These are phyloP conservation scores for Ceratitis capitata DNA, from an alignment of 1,140 invertebrate genomes.

Conservation along the genomic window DNA sequence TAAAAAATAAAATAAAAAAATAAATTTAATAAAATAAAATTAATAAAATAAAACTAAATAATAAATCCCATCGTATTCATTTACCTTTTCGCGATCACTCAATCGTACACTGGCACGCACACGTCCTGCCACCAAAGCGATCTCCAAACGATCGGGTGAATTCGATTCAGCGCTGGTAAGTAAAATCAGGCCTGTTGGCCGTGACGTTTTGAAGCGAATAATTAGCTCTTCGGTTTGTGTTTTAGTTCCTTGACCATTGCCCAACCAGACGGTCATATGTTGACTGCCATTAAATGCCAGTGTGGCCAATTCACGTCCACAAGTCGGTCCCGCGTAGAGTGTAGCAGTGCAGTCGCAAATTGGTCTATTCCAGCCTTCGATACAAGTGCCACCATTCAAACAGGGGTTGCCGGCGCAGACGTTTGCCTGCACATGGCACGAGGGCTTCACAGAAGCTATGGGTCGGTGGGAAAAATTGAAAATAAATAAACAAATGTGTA, in stretches of 20 bases:
- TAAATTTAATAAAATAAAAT: no score
- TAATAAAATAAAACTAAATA: no score
- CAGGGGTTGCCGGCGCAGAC: slow-evolving; percentile 85
- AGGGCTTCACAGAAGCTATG: slow-evolving; percentile 83
- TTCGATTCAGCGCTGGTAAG: slow-evolving; percentile 78
- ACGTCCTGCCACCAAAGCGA: slow-evolving; percentile 82
- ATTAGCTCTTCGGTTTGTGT: slow-evolving; percentile 93
- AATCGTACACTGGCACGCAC: slow-evolving; percentile 84
- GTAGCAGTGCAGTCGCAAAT: slow-evolving; percentile 95
- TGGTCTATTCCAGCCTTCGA: slow-evolving; percentile 96
- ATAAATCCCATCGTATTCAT: no score
- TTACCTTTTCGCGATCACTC: slow-evolving; percentile 86
- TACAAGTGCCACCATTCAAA: slow-evolving; percentile 88
- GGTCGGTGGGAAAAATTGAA: slow-evolving; percentile 48
- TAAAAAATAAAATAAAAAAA: no score
- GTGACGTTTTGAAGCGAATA: slow-evolving; percentile 86
- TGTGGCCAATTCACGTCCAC: slow-evolving; percentile 89
- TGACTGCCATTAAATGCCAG: slow-evolving; percentile 90
- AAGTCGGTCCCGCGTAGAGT: slow-evolving; percentile 88
- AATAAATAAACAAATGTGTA: not conserved
- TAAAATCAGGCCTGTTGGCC: slow-evolving; percentile 77
- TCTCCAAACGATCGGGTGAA: slow-evolving; percentile 81
- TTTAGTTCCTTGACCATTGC: slow-evolving; percentile 76
- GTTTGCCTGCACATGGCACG: slow-evolving; percentile 81
- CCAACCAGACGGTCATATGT: slow-evolving; percentile 80